Base-by-base conservation (phyloP, 2,797 vertebrate species). In the Lepilemur septentrionalis region DNA sequence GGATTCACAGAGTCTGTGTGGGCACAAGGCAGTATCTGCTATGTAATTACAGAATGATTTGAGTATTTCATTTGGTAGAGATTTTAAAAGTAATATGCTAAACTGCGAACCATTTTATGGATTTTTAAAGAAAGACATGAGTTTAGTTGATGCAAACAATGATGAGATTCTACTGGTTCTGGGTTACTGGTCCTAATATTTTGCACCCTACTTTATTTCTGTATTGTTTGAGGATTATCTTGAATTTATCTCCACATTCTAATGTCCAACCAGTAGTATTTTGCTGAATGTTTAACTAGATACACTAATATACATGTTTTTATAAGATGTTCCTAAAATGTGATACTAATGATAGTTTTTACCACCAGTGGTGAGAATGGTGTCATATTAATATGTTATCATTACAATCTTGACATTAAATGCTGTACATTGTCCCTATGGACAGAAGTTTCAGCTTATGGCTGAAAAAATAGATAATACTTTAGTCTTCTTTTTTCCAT, bases 251-350 rank as follows among this genome's bases (percentile, higher is more conserved):
- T 84, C 65, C 12, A 88, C 18, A 20, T 80, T 79, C 78, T 89
- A 80, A 81, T 79, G 38, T 23, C 43, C n/a, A 94, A 32, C 23
- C 20, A 41, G 46, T 63, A 90, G 43, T 75, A 59, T 79, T 81
- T 75, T 73, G n/a, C 11, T 46, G 11, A 90, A 20, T 73, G 17
- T 92, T 96, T 89, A 92, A 81, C 50, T 72, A 94, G 59, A 88
- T 32, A 48, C 23, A 10, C 65, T 63, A 76, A 79, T 48, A 10
- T 35, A 61, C 22, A 0, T 41, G 14, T 82, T 30, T 90, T 89
- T 91, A 35, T 52, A 52, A 91, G 81, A 70, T 85, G 13, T 84
- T 75, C 82, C 73, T 65, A 65, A 41, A 75, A 69, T 25, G 63
- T 48, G 22, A 18, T n/a, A 7, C 7, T 46, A 50, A 25, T 38